A percentile compares a stretch with the other conserved stretches of the same genome.
These are phyloP conservation scores for Triplophysa yarkandensis DNA, from an alignment of 2,797 vertebrate genomes.

Conservation along the genomic window DNA sequence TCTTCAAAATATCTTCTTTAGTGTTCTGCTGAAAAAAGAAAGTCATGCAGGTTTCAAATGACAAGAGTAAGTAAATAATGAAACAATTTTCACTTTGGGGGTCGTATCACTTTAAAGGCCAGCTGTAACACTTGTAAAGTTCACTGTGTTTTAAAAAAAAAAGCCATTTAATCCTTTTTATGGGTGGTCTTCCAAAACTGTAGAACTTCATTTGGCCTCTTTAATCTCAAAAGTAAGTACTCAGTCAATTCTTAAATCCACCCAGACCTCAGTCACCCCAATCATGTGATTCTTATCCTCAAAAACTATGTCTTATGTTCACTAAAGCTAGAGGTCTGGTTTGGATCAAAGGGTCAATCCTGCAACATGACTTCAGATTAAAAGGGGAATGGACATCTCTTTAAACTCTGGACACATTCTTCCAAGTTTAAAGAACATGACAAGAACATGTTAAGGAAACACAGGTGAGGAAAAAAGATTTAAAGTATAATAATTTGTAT, in stretches of 20 bases:
- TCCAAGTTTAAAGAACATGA: neutral
- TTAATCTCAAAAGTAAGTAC: neutral
- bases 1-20: no score
- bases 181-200: neutral
- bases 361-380: slow-evolving; percentile 30
- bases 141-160: neutral
- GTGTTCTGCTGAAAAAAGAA: no score
- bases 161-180: slow-evolving; percentile 12
- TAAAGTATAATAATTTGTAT: neutral
- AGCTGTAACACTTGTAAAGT: neutral
- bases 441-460: neutral
- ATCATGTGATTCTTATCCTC: slow-evolving; percentile 16
- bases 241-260: neutral
- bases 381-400: slow-evolving; percentile 18
- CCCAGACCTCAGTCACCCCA: slow-evolving; percentile 7
- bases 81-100: no score
- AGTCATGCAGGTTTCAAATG: no score
- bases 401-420: slow-evolving; percentile 24
- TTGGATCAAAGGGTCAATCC: slow-evolving; percentile 37
- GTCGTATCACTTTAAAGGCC: no score
- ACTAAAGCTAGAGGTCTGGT: slow-evolving; percentile 13
- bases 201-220: neutral
- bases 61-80: no score
- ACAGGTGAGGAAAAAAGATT: neutral
- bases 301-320: neutral